Evolutionary conservation across 2,888 invertebrate species (phyloP), one percentile per base, ranked within the genome.

Genomic region (Papilio elwesi): DNA sequence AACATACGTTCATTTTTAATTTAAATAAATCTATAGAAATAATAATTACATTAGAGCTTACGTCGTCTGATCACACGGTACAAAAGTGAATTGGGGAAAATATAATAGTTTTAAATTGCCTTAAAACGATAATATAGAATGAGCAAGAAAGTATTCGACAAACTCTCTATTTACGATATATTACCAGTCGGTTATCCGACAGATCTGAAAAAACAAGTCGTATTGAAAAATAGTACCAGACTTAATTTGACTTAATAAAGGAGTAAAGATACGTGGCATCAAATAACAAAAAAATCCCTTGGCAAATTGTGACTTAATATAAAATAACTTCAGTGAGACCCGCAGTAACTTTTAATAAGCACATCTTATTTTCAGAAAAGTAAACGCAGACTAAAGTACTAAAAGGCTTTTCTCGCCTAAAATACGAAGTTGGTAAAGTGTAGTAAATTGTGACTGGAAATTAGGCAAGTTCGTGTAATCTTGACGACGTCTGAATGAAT

Each of bases 401-500:
- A 52, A 52, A 15, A 52, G 15, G 15, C 15, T 16, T 9, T 52
- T 52, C 15, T 15, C 8, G 7, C 4, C 13, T 36, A 26, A 13
- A 6, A 43, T 48, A 55, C 63, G 71, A 64, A 49, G 63, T 48
- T 63, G 51, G 43, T 68, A 52, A 64, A 15, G 65, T 15, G 64
- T 26, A 68, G 47, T 49, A 68, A 59, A 38, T 36, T 68, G 53
- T 48, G 53, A 62, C 8, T 49, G 36, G 59, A 55, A 71, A 69
- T 68, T 55, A 64, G 48, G 36, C 68, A 73, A 73, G 55, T 70
- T 66, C 47, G 51, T 59, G 53, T 59, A 15, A 72, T 72, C 68
- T 59, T 12, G 48, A 68, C 57, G 68, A 70, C 73, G 59, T 70
- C 57, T 59, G 52, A 75, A 59, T 59, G 68, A 59, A 62, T n/a